Base-by-base conservation (phyloP, 2,797 vertebrate species). In the Smutsia gigantea region DNA sequence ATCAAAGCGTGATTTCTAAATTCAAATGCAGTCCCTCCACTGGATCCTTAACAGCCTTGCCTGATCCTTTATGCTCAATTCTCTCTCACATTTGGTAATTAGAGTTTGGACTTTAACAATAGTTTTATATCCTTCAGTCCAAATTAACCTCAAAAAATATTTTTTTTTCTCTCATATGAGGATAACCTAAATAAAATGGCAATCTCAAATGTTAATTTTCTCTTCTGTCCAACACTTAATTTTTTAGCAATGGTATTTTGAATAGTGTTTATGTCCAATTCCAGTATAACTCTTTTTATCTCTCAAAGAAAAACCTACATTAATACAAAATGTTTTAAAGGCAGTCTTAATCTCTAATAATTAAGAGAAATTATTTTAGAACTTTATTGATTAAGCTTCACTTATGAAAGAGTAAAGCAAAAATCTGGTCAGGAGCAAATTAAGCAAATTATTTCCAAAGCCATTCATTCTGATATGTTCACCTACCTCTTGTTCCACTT, bases 121-220 rank as follows among this genome's bases (percentile, higher is more conserved):
- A 7, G 23, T 61, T 68, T 68, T 46, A 61, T 51, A 61, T 18
- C 17, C 3, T 77, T 57, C 25, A 15, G 7, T n/a, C 13, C 39
- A 46, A 81, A 71, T 82, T 59, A 34, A 74, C 14, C 59, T 29
- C 64, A 51, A 82, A 86, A 74, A 55, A 31, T 11, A 0, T 23
- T n/a, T 63, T 51, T 83, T 83, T 46, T 18, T 19, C 77, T 64
- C 75, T 72, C 98, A 99, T 99, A 99, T 99, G 99, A 5, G 99
- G 99, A n/a, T 99, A 99, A 93, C 99, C 99, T 23, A 99, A 98
- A 92, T 23, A 99, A 98, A 92, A 99, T 98, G 95, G 99, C 99
- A 68, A 99, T 99, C 92, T 98, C 99, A 96, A 99, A 98, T 6
- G 99, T 99, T n/a, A 99, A 98, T 96, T 99, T 99, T 97, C 99